A percentile compares a stretch with the other conserved stretches of the same genome.
These are phyloP conservation scores for Drosophila nr. perissopoda DNA, from an alignment of 2,888 invertebrate species.

Conservation along the genomic window DNA sequence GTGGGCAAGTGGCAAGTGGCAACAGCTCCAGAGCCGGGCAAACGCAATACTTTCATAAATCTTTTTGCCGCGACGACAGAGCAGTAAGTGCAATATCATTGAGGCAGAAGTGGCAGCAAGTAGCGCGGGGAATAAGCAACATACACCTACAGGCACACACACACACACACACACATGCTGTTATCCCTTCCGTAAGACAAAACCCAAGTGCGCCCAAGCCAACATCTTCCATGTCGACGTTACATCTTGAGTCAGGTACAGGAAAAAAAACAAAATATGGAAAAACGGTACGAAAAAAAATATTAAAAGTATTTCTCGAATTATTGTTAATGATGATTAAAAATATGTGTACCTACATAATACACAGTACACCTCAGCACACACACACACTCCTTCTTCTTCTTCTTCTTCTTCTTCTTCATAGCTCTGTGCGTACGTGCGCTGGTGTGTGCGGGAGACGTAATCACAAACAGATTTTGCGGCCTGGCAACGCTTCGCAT, in stretches of 20 bases:
- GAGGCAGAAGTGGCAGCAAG: slow-evolving; percentile 68
- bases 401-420: background rate
- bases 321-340: slow-evolving; percentile 84
- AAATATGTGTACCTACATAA: slow-evolving; percentile 75
- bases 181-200: slow-evolving; percentile 37
- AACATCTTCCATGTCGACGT: slow-evolving; percentile 30
- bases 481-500: slow-evolving; percentile 27
- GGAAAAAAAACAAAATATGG: slow-evolving; percentile 2
- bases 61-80: slow-evolving; percentile 57
- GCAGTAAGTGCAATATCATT: slow-evolving; percentile 77
- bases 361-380: slow-evolving; percentile 60
- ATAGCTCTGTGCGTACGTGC: background rate
- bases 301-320: slow-evolving; percentile 83
- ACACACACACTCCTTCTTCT: slow-evolving; percentile 22
- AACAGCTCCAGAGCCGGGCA: slow-evolving; percentile 30
- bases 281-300: slow-evolving; percentile 13
- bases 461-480: slow-evolving; percentile 55
- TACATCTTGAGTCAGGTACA: slow-evolving; percentile 43
- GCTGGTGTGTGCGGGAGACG: background rate
- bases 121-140: slow-evolving; percentile 59
- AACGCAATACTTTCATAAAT: slow-evolving; percentile 75
- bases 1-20: background rate
- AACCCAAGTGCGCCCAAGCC: slow-evolving; percentile 42
- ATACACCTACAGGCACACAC: slow-evolving; percentile 20
- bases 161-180: slow-evolving; percentile 27